Percentiles rank a stretch among this genome's conserved stretches.
These are phyloP conservation scores for Pangasianodon gigas DNA, from an alignment of 2,113 vertebrate species.

Conservation along the genomic window DNA sequence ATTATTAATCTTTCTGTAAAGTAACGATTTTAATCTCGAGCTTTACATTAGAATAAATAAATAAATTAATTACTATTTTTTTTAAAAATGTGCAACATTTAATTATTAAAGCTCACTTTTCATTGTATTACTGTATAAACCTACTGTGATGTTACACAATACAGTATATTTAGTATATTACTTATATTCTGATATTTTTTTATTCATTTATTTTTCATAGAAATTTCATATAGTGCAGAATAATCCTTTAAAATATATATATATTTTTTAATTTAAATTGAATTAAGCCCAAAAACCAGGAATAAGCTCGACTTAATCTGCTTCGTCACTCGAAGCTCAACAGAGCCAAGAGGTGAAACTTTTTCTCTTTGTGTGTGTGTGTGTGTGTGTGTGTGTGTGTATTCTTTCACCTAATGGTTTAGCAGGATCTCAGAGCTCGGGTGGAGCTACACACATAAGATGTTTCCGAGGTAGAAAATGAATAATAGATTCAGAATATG, in stretches of 20 bases:
- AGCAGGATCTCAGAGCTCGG: background rate
- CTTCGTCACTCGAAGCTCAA: background rate
- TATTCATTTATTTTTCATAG: background rate
- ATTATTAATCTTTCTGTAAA: too few species aligned
- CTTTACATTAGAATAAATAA: too few species aligned
- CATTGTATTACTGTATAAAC: background rate
- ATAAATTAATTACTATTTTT: too few species aligned
- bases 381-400: background rate
- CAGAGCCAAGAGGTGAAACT: background rate
- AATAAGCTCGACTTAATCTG: slow-evolving; percentile 36
- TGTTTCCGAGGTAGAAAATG: background rate
- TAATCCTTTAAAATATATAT: too few species aligned
- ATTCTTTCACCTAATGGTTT: background rate
- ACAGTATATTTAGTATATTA: background rate
- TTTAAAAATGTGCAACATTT: too few species aligned
- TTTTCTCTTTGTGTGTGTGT: background rate
- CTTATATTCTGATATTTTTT: background rate
- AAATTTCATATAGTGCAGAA: background rate
- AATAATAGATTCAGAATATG: slow-evolving; percentile 10
- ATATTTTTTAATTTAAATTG: too few species aligned
- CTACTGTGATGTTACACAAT: background rate
- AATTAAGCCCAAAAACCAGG: slow-evolving; percentile 36
- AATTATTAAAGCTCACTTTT: background rate
- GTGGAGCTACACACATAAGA: background rate
- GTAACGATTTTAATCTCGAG: too few species aligned